Evolutionary conservation across 2,113 vertebrate genomes (phyloP).

Genomic region (Pelecanoides urinatrix): DNA sequence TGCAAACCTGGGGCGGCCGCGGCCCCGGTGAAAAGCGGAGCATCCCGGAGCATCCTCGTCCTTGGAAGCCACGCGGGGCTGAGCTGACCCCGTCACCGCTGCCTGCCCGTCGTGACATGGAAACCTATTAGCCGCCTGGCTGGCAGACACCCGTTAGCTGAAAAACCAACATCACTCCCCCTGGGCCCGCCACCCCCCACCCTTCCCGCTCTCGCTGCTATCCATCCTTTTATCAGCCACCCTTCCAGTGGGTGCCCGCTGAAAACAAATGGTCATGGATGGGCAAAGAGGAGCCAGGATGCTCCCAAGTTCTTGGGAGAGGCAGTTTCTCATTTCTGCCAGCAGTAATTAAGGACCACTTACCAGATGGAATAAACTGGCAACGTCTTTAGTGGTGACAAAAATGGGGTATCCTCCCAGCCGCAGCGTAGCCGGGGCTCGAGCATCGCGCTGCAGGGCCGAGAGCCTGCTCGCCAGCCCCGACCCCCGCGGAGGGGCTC

Average conservation of each 20-base stretch:
- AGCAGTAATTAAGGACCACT: background rate
- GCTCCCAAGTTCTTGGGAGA: background rate
- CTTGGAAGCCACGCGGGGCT: background rate
- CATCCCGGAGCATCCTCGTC: accelerated
- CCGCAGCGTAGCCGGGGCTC: accelerated
- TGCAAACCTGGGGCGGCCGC: background rate
- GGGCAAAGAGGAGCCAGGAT: background rate
- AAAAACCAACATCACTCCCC: background rate
- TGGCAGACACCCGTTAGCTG: background rate
- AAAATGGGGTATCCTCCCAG: background rate
- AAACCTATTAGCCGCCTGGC: background rate
- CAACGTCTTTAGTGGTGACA: background rate
- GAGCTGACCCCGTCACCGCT: background rate
- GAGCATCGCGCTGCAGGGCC: background rate
- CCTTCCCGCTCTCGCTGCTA: background rate
- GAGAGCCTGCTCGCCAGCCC: background rate
- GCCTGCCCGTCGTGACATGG: background rate
- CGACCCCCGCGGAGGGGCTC: background rate
- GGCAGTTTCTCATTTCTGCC: background rate
- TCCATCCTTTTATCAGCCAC: background rate
- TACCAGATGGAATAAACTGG: background rate
- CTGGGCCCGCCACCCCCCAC: accelerated
- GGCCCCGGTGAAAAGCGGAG: background rate
- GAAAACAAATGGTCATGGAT: accelerated
- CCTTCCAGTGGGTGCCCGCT: background rate